Evolutionary conservation across 2,113 vertebrate species (phyloP).

Genomic region (Protobothrops mucrosquamatus): DNA sequence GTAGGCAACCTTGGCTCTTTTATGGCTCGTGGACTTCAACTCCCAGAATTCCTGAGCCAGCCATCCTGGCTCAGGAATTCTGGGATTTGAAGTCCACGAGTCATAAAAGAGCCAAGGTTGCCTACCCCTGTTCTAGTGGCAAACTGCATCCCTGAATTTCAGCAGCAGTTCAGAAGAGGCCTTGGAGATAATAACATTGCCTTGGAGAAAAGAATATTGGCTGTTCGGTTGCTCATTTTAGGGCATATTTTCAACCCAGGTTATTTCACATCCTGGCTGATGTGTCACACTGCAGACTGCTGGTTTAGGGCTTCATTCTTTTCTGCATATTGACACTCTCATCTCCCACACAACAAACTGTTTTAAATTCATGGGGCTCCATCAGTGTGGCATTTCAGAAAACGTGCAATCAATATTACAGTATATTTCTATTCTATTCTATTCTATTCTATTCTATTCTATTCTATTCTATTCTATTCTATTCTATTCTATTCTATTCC

Average conservation of each 20-base stretch:
- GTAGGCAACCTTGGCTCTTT: too few relatives aligned
- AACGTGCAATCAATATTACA: not conserved
- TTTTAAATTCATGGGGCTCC: not conserved
- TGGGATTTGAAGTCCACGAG: too few relatives aligned
- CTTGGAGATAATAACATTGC: not conserved
- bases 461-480: too few relatives aligned
- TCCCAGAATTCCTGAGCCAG: too few relatives aligned
- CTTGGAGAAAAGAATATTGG: not conserved
- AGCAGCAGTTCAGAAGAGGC: not conserved
- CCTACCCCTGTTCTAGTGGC: not conserved
- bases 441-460: too few relatives aligned
- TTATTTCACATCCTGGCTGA: not conserved
- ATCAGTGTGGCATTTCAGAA: not conserved
- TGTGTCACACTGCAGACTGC: not conserved
- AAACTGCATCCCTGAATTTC: not conserved
- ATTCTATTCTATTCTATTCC: too few relatives aligned
- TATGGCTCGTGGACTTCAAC: too few relatives aligned
- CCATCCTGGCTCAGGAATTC: too few relatives aligned
- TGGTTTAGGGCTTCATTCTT: not conserved
- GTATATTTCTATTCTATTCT: not conserved
- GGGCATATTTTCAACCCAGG: not conserved
- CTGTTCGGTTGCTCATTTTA: not conserved
- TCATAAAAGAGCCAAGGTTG: too few relatives aligned
- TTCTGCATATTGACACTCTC: not conserved
- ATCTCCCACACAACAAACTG: not conserved